Conservation (phyloP, 2,113 vertebrate species). For the Carassius gibelio region DNA sequence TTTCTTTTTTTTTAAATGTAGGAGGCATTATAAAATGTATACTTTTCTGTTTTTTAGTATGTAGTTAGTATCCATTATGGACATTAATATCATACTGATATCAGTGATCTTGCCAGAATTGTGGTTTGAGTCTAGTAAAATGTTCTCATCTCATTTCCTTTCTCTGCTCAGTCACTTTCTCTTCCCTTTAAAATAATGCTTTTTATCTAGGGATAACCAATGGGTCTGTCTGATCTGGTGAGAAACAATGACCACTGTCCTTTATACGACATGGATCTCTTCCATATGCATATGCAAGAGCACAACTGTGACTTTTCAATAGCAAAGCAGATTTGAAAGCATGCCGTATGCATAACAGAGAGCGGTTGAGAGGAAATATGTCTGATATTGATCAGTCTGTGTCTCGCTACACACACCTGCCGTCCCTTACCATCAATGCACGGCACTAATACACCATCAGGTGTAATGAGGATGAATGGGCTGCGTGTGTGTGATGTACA, state of each 20-base stretch:
- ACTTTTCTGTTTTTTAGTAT: neutral
- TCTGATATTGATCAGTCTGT: slow-evolving; percentile 49
- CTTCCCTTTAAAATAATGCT: neutral
- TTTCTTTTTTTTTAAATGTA: neutral
- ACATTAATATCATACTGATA: neutral
- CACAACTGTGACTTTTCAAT: slow-evolving; percentile 9
- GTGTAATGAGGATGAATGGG: slow-evolving; percentile 54
- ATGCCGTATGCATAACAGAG: neutral
- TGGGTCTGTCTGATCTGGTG: neutral
- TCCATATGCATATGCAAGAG: slow-evolving; percentile 14
- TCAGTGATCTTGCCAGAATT: neutral
- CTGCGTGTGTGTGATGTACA: slow-evolving; percentile 3
- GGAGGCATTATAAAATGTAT: neutral
- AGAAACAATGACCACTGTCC: neutral
- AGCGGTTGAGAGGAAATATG: neutral
- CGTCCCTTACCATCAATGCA: slow-evolving; percentile 38
- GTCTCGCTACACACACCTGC: slow-evolving; percentile 40
- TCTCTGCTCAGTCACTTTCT: neutral
- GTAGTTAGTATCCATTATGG: neutral
- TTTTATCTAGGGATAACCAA: neutral
- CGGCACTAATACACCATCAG: slow-evolving; percentile 49
- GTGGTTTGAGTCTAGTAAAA: neutral
- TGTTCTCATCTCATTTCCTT: neutral
- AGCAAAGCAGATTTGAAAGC: neutral
- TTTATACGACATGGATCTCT: neutral